Evolutionary conservation across 1,140 invertebrate species (phyloP), one percentile per base, ranked within the genome.

Genomic region (Camponotus pennsylvanicus): DNA sequence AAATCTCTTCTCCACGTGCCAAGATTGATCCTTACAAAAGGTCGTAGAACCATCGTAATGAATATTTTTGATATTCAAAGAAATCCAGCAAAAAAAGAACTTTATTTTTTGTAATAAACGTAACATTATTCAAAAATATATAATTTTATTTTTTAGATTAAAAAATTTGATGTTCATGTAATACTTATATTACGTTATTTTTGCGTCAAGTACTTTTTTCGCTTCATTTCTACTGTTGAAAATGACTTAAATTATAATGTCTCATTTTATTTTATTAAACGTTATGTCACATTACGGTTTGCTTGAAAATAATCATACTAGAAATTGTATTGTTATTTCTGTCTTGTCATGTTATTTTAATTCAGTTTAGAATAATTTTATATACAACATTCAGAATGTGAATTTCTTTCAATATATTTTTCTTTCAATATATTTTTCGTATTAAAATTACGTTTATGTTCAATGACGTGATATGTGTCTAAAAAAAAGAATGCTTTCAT

Each of bases 331-430:
- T 49, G 0, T 42, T 42, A 49, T 49, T 49, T 40, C 42, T 45
- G 45, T 40, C n/a, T 77, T 32, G 27, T 42, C 42, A 32, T 45
- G 63, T 64, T 77, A 32, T 64, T 21, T 21, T 64, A 40, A 77
- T 27, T 61, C 21, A 52, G 49, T 27, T 6, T 11, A 57, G 21
- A 2, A n/a, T 37, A 34, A 75, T 21, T 13, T 5, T 8, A 13
- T 34, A 55, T 15, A 1, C 27, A 75, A 57, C 34, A 59, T 75
- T 57, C 8, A 75, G 32, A 13, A 75, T 57, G 15, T 75, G 1
- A 75, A 69, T 69, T 69, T 21, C 52, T 37, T 32, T 45, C 3
- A 11, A 18, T 7, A 45, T 52, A 55, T 2, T n/a, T 9, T 69
- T 21, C 52, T 37, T 32, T 45, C 3, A 11, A 18, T 7, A 45